Evolutionary conservation across 1,140 invertebrate species (phyloP), one percentile per base, ranked within the genome.

Genomic region (Meteorus sp.): DNA sequence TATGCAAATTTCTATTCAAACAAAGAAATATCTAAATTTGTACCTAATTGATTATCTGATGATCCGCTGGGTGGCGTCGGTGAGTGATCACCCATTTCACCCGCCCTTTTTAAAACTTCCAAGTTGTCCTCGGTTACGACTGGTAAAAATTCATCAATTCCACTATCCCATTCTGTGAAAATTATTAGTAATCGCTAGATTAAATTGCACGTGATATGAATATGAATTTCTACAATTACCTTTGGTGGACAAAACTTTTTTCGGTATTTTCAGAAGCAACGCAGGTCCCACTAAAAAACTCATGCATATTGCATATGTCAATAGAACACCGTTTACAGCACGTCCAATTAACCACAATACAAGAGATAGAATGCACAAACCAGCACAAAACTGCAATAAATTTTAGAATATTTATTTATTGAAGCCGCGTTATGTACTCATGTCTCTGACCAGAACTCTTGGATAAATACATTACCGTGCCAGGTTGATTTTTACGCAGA

Each of bases 71-170:
- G 65, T 29, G 77, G 71, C 25, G 76, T 77, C 29, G 76, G 70
- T 37, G 73, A 78, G 33, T 71, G 71, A 67, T 80, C 75, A 22
- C 77, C 73, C 15, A 66, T 68, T 54, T 79, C 77, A 13, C 78
- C 74, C 20, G 76, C 76, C 56, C 72, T 68, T 41, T 72, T 72
- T 59, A 79, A 68, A 58, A 78, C 70, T 61, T 77, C 69, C 45
- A 79, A 65, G 72, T 72, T 79, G 37, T 78, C 75, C 48, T 78
- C 77, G 1, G 75, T 78, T 11, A 72, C 76, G 17, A 68, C 67
- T 44, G 78, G 78, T 68, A 79, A 67, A 71, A 80, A 80, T 60
- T 80, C 78, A 56, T 78, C 77, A 43, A 77, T 78, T 54, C 78
- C 78, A 61, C 64, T 77, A 50, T 79, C 76, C 75, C 74, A 78